Percentiles rank a stretch among this genome's conserved stretches.
These are phyloP conservation scores for Clinocottus analis DNA, from an alignment of 2,113 vertebrate genomes.

Conservation along the genomic window DNA sequence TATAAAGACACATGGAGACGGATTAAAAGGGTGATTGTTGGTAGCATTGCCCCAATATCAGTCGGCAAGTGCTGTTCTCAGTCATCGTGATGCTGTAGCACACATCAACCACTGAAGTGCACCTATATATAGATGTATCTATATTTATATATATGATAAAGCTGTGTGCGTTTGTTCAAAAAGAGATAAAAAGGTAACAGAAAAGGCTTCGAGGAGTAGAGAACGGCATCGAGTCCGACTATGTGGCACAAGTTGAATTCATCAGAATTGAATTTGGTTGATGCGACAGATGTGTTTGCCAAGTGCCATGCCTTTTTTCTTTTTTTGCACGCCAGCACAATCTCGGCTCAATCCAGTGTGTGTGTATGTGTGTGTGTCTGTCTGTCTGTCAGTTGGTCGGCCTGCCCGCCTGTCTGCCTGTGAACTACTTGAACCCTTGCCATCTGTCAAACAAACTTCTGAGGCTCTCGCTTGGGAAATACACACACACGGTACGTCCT, in stretches of 20 bases:
- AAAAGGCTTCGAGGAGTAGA: neutral
- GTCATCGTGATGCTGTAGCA: neutral
- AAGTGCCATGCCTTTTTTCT: neutral
- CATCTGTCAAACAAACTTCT: constrained; percentile 44
- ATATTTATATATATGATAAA: too few species aligned
- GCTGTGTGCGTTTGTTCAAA: neutral
- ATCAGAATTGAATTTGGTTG: neutral
- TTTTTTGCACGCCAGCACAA: constrained; percentile 35
- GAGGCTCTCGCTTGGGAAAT: constrained; percentile 5
- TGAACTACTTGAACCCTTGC: constrained; percentile 23
- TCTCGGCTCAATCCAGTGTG: constrained; percentile 5
- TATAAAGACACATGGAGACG: neutral
- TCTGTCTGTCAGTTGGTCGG: neutral
- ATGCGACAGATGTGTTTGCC: neutral
- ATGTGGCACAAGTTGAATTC: neutral
- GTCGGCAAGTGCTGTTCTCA: too few species aligned
- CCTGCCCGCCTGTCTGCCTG: constrained; percentile 1
- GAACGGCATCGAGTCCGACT: neutral
- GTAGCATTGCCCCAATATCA: too few species aligned
- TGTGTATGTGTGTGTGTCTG: constrained; percentile 33
- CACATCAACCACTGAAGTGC: neutral
- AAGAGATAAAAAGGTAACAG: neutral
- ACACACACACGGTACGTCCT: constrained; percentile 12
- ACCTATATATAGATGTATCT: neutral
- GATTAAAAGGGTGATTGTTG: constrained; percentile 6